Conservation (phyloP, 2,797 vertebrate species). For the Channallabes apus region DNA sequence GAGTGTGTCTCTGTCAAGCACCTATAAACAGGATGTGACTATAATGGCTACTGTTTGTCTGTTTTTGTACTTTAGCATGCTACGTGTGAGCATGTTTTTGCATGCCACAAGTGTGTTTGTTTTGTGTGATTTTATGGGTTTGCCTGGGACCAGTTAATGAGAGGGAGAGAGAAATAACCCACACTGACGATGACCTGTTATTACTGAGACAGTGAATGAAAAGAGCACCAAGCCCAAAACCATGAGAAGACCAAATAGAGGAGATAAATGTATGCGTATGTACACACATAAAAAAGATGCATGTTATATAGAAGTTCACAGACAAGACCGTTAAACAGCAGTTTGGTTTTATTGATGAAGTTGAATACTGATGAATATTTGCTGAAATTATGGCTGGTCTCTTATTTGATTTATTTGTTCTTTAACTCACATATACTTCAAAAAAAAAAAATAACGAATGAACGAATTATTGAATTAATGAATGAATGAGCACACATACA, state of each 20-base stretch:
- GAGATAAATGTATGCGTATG: neutral
- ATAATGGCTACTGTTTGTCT: conserved; percentile 12
- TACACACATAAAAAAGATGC: neutral
- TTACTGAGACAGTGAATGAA: conserved; percentile 18
- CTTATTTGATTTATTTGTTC: neutral
- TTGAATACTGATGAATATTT: neutral
- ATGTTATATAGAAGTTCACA: neutral
- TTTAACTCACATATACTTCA: neutral
- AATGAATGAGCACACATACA: no score
- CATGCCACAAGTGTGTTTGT: conserved; percentile 25
- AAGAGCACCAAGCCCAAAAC: neutral
- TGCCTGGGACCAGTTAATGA: conserved; percentile 24
- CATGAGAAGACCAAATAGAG: neutral
- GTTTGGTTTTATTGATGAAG: neutral
- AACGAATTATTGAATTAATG: no score
- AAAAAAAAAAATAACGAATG: no score
- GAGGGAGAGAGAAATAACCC: conserved; percentile 33
- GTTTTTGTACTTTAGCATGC: neutral
- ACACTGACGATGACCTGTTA: conserved; percentile 29
- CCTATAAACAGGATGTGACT: neutral
- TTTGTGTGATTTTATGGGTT: conserved; percentile 4
- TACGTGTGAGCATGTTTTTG: neutral
- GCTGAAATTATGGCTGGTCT: neutral
- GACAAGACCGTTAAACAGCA: neutral
- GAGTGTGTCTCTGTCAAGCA: neutral